Percentiles rank a stretch among this genome's conserved stretches.
Evolutionary conservation across 1,140 invertebrate species (phyloP).

Genomic region (Cherax quadricarinatus): DNA sequence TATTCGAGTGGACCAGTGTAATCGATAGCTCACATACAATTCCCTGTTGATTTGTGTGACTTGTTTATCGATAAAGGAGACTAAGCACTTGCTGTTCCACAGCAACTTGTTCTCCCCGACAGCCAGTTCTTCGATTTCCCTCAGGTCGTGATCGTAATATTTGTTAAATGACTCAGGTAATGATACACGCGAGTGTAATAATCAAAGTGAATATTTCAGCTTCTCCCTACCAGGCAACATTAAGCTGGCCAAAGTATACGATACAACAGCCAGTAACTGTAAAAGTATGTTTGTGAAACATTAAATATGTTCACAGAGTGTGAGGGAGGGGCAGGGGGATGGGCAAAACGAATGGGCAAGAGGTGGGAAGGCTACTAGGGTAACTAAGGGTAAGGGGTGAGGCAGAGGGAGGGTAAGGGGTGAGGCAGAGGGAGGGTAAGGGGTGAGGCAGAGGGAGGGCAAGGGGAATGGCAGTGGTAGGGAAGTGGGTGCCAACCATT

Average conservation of each 20-base stretch:
- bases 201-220: neutral
- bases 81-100: neutral
- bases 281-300: neutral
- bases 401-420: too few relatives aligned
- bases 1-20: neutral
- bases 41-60: neutral
- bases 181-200: neutral
- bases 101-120: neutral
- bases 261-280: neutral
- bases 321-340: neutral
- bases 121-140: neutral
- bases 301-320: neutral
- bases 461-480: too few relatives aligned
- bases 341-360: neutral
- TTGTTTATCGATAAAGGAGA: neutral
- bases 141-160: neutral
- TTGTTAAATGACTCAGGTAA: conserved; percentile 1
- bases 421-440: too few relatives aligned
- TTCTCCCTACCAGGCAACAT: neutral
- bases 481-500: too few relatives aligned
- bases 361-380: too few relatives aligned
- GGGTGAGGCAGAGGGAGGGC: too few relatives aligned
- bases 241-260: neutral
- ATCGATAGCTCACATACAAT: neutral
- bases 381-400: too few relatives aligned